Evolutionary conservation across 2,797 vertebrate species (phyloP).

Genomic region (Hydrocynus forskahlii): DNA sequence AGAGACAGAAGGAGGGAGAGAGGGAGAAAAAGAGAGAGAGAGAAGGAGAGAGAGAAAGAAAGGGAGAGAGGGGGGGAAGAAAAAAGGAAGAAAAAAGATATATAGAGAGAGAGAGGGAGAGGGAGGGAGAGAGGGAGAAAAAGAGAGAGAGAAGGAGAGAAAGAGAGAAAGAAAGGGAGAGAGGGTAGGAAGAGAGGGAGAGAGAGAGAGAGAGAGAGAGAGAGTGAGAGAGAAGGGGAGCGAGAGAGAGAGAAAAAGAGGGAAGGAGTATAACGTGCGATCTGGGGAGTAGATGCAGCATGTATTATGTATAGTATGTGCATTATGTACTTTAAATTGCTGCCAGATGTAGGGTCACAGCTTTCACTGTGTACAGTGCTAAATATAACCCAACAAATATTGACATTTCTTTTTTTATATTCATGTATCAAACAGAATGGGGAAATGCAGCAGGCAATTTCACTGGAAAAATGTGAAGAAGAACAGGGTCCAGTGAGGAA

Average conservation of each 20-base stretch:
- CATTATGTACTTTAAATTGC: conserved; percentile 33
- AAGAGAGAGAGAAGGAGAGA: background rate
- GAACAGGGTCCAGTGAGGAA: conserved; percentile 18
- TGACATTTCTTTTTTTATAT: conserved; percentile 55
- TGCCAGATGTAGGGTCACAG: background rate
- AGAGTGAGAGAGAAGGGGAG: background rate
- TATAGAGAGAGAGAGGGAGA: background rate
- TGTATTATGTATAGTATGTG: conserved; percentile 33
- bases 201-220: background rate
- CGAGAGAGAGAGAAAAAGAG: background rate
- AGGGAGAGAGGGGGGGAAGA: background rate
- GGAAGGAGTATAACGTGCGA: background rate
- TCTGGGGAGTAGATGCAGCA: conserved; percentile 11
- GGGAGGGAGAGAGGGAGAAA: background rate
- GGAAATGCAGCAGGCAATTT: conserved; percentile 5
- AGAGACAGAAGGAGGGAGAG: background rate
- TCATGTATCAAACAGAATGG: background rate
- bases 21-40: fast-evolving
- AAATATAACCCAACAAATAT: conserved; percentile 37
- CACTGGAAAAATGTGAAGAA: conserved; percentile 15
- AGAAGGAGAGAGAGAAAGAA: background rate
- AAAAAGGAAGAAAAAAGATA: background rate
- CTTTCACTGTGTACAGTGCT: conserved; percentile 20
- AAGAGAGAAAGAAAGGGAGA: background rate
- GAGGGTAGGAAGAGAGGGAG: background rate